Base-by-base conservation (phyloP, 2,797 vertebrate species). In the Hoplostethus atlanticus region DNA sequence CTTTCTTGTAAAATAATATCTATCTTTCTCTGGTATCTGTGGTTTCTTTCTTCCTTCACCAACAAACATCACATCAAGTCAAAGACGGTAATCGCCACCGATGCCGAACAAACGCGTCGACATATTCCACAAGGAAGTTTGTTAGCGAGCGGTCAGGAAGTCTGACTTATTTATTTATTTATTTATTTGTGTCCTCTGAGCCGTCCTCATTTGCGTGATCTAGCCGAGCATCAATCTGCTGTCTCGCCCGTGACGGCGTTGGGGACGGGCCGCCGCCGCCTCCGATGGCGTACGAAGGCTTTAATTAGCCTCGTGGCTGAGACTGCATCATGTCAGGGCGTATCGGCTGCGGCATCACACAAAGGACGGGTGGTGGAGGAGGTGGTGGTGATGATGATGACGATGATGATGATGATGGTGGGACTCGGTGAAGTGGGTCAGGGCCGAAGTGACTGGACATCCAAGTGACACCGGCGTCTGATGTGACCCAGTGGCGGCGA, bases 171-270 rank as follows among this genome's bases (percentile, higher is more conserved):
- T 34, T 34, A 4, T 34, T 34, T 34, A 34, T 4, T 34, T 34
- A 34, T 34, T 34, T 34, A 4, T 34, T 34, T 4, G 34, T 34
- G 34, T 5, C 6, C 34, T 4, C 34, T 34, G 2, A 40, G 13
- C 66, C 69, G 52, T 64, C 82, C 90, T 92, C 87, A 85, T 93
- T 93, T 94, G 90, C 58, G 78, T 88, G 92, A 93, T 94, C 77
- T 88, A 59, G 61, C 77, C 42, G 59, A 77, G 85, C 90, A 84
- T 92, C 92, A 93, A 86, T 93, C 91, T 91, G 92, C 85, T 90
- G 91, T 92, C 89, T 51, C 73, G 84, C 91, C 21, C 21, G 21
- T 21, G 21, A 21, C 21, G 21, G 21, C 21, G 21, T 21, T 21
- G 21, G n/a, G n/a, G n/a, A n/a, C n/a, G n/a, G n/a, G n/a, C n/a